Evolutionary conservation across 1,140 invertebrate species (phyloP), one percentile per base, ranked within the genome.

Genomic region (Cephus cinctus): DNA sequence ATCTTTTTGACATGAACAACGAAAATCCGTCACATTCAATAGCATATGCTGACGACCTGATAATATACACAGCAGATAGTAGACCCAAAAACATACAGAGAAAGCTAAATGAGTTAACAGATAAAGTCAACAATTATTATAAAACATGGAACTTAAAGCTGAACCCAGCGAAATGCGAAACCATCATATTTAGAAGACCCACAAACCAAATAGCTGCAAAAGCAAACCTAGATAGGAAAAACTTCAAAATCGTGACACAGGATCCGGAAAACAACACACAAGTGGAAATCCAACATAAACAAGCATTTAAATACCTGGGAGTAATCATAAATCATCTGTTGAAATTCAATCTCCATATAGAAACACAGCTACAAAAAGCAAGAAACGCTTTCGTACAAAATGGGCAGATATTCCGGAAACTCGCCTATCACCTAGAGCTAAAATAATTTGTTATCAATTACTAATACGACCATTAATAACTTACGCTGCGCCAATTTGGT

Each of bases 11-110:
- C 1, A n/a, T 50, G 2, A 47, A 52, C 16, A 36, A 21, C 5
- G 18, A 44, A 12, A 6, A 23, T 1, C 16, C 3, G n/a, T 21
- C 4, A 18, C 20, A 39, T 14, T 2, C 1, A 2, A 4, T 30
- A 2, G 12, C 44, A 1, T 52, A 36, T 23, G 50, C 44, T 4
- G 44, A 52, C 16, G 50, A 47, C 20, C 6, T 52, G 14, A n/a
- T 43, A 11, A 16, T 47, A n/a, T 43, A 51, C 22, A 32, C 35
- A 3, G 35, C 20, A 5, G 43, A 43, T n/a, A 41, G 47, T 4
- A 20, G 39, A 2, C 20, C 22, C 16, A n/a, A 1, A 12, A 14
- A 0, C 1, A 47, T 52, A 2, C 21, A 43, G 25, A 8, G 30
- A 0, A 22, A 22, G 23, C 18, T 52, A 0, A 20, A 43, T 22